Base-by-base conservation (phyloP, 2,797 vertebrate genomes). In the Knipowitschia caucasica region DNA sequence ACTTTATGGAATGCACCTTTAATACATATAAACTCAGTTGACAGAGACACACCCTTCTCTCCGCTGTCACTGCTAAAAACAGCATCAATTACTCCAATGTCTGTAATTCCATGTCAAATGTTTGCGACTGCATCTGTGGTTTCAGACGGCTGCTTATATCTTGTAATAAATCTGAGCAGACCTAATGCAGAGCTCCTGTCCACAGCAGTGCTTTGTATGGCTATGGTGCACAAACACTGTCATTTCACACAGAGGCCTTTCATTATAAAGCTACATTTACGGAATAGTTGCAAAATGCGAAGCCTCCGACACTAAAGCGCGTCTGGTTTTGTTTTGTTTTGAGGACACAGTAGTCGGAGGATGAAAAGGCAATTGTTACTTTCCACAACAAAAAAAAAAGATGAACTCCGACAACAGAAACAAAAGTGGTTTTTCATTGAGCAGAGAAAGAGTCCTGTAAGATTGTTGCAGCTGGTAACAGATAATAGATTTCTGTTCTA, bases 41-140 rank as follows among this genome's bases (percentile, higher is more conserved):
- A 39, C 56, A 78, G 83, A 76, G 65, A 20, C 62, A 36, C 64
- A 69, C 57, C 59, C 44, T 50, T 67, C 53, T 15, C 64, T 56
- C 77, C 42, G 49, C 52, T 64, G 77, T 76, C 80, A 62, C 65
- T 40, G 55, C 68, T 53, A 39, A 63, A 76, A 77, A 82, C 63
- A 75, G 51, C 62, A 78, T 87, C 77, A 61, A 81, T 88, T 76
- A 81, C 38, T 62, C 75, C 17, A 25, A 72, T 34, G 58, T 53
- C 4, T 47, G 45, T 57, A 70, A 79, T 78, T 78, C 64, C 55
- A 73, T 42, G 49, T 73, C 68, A 34, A 53, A 50, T 23, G 39
- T n/a, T n/a, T n/a, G 50, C 64, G 51, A 50, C 62, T 47, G 69
- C 53, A 42, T 64, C 59, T 40, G 29, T 47, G 26, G 52, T 43